These are phyloP conservation scores for Drosophila villosipedis DNA, from an alignment of 2,888 invertebrate genomes.

Conservation along the genomic window DNA sequence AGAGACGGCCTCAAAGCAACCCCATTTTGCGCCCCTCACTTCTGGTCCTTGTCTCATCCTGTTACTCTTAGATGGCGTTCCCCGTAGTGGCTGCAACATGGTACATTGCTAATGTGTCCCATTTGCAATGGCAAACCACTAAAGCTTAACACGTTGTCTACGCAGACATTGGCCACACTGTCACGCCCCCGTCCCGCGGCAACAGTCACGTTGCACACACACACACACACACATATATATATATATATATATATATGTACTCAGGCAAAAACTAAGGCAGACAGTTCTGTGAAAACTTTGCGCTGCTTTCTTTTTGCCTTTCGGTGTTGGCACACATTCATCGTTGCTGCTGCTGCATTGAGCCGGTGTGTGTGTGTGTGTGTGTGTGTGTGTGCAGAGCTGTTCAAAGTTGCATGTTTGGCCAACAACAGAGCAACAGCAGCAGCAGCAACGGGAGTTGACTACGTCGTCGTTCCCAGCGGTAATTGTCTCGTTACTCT, in stretches of 20 bases:
- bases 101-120: conserved; percentile 81
- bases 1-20: conserved; percentile 28
- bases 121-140: conserved; percentile 81
- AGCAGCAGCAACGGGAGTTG: conserved; percentile 30
- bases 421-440: conserved; percentile 38
- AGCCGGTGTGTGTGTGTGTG: conserved; percentile 15
- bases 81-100: conserved; percentile 25
- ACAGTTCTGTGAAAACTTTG: too few relatives aligned
- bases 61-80: not conserved
- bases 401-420: conserved; percentile 72
- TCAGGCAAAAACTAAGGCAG: conserved; percentile 10
- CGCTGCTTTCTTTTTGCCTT: conserved; percentile 44
- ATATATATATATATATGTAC: not conserved
- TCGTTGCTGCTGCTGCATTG: conserved; percentile 23
- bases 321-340: conserved; percentile 73
- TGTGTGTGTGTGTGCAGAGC: conserved; percentile 47
- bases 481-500: conserved; percentile 81
- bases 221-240: conserved; percentile 20
- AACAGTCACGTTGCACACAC: conserved; percentile 37
- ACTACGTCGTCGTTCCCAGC: conserved; percentile 58
- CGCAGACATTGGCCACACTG: conserved; percentile 71
- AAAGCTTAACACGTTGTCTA: conserved; percentile 82
- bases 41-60: not conserved
- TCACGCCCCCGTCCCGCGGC: conserved; percentile 36
- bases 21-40: conserved; percentile 8